phyloP scores from a whole-genome alignment of 2,888 invertebrate genomes.

The Himalopsyche japonica region DNA sequence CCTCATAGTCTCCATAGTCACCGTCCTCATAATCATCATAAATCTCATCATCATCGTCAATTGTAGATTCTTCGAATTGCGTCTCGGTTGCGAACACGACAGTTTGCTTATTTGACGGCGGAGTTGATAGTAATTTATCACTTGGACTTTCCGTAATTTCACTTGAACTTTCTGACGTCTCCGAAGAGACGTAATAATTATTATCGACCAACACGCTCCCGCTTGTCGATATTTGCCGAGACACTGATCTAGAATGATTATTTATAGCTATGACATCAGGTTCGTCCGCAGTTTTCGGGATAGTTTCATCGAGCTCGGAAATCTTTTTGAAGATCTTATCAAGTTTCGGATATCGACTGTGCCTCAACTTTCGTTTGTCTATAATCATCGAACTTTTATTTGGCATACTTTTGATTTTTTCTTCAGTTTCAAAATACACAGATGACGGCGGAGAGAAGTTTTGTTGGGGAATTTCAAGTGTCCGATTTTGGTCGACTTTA shows the following conservation, averaged over 20 bases:
- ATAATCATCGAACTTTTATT: neutral
- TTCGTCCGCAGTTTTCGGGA: conserved; percentile 40
- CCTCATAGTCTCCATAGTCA: conserved; percentile 48
- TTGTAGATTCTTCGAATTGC: conserved; percentile 42
- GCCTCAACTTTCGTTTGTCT: conserved; percentile 43
- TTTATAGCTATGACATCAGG: conserved; percentile 31
- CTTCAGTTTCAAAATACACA: neutral
- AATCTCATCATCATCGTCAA: conserved; percentile 45
- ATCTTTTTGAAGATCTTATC: conserved; percentile 26
- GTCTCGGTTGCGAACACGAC: conserved; percentile 40
- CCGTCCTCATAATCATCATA: conserved; percentile 46
- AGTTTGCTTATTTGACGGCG: conserved; percentile 13
- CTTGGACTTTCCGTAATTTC: conserved; percentile 15
- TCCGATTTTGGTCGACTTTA: neutral
- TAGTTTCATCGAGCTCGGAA: conserved; percentile 43
- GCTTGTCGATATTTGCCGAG: neutral
- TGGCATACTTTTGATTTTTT: neutral
- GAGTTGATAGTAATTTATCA: neutral
- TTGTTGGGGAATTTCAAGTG: neutral
- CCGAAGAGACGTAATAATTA: neutral
- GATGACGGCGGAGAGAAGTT: neutral
- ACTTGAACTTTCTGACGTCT: conserved; percentile 1
- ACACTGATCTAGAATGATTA: neutral
- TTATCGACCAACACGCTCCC: neutral
- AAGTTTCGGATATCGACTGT: conserved; percentile 41